These are phyloP conservation scores for Ephestia elutella DNA, from an alignment of 1,140 invertebrate species.

Conservation along the genomic window DNA sequence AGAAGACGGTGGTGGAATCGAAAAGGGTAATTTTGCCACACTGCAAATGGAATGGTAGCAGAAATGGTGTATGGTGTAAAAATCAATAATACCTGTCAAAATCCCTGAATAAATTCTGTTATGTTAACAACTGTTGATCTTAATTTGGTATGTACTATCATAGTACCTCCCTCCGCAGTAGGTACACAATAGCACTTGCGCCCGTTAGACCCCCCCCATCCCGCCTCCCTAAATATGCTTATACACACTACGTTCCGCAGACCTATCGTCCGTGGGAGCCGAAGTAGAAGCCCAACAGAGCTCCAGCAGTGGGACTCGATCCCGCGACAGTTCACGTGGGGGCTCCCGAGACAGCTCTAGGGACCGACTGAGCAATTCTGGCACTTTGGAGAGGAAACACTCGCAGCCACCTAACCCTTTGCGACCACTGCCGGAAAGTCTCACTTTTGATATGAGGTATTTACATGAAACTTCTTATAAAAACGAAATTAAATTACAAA, in stretches of 20 bases:
- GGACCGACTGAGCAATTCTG: slow-evolving; percentile 65
- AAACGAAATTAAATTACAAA: background rate
- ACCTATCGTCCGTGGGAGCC: slow-evolving; percentile 84
- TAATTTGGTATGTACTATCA: no score
- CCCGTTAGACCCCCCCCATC: no score
- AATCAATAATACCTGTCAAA: no score
- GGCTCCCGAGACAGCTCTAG: slow-evolving; percentile 68
- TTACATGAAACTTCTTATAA: background rate
- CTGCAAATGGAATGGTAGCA: no score
- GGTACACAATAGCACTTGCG: no score
- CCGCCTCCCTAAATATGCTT: no score
- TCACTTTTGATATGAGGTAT: slow-evolving; percentile 92
- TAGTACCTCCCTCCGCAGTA: no score
- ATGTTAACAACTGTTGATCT: no score
- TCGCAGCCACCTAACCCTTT: slow-evolving; percentile 69
- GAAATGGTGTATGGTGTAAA: no score
- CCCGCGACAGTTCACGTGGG: slow-evolving; percentile 66
- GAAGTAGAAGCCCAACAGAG: slow-evolving; percentile 75
- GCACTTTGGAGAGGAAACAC: slow-evolving; percentile 63
- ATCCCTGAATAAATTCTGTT: no score
- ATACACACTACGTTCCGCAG: slow-evolving; percentile 57
- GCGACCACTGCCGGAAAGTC: slow-evolving; percentile 86
- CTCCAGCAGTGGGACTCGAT: slow-evolving; percentile 39
- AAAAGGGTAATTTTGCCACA: no score
- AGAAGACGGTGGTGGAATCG: no score